Evolutionary conservation across 2,888 invertebrate genomes (phyloP), one percentile per base, ranked within the genome.

Genomic region (Conistra vaccinii): DNA sequence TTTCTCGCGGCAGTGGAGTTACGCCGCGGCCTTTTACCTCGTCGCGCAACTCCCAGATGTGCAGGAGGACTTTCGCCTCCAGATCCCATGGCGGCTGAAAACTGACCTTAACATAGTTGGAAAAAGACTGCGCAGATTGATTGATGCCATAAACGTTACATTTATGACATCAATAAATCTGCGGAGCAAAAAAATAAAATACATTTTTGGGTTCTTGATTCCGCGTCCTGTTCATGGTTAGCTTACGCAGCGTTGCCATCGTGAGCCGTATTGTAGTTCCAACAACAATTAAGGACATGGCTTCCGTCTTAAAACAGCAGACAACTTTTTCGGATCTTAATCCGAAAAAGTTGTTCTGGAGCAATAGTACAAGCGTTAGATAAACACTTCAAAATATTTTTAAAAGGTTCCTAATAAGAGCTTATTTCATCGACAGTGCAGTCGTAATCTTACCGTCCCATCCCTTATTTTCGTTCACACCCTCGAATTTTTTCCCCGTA

Each of bases 381-480:
- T 39, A 29, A 58, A 68, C 39, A 68, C 39, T 29, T 7, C 26
- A n/a, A 1, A 42, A 55, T 26, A n/a, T 26, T 7, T 7, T 17
- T n/a, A 69, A 51, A 39, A 35, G 35, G n/a, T 7, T 45, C 17
- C 3, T 3, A 2, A 14, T 26, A 48, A 55, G 32, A 57, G 4
- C 7, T 48, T 5, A 23, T 23, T 29, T 57, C 29, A 57, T 57
- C 57, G 57, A 57, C 29, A 57, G 17, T 29, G 7, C 17, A 29
- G 17, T 57, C 1, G 14, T 23, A 48, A 2, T 26, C 6, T 26
- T 55, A 0, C 3, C 29, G 2, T 26, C 67, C 29, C 60, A 76
- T 70, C 80, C 69, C 94, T 91, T 87, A 92, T 82, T 86, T 87
- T 90, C 89, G 91, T 96, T 95, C 94, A 95, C 96, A 96, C 96